Conservation (phyloP, 1,140 invertebrate genomes). For the Diabrotica undecimpunctata region DNA sequence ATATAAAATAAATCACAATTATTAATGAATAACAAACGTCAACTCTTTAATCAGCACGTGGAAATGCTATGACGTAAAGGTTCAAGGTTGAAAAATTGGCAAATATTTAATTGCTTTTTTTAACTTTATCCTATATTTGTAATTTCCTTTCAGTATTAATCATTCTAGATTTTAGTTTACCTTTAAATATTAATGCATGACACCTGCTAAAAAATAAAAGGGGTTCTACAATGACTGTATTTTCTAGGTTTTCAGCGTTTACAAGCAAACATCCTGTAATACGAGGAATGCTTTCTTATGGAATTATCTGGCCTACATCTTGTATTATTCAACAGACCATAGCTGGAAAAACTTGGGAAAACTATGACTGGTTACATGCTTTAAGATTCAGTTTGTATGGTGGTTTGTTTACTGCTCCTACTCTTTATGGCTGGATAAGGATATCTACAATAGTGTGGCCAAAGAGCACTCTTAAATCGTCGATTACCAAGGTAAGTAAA, state of each 20-base stretch:
- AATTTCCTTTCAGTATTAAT: background rate
- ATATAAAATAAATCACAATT: too few species aligned
- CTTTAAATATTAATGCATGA: background rate
- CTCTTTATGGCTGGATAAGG: slow-evolving; percentile 66
- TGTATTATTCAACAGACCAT: slow-evolving; percentile 50
- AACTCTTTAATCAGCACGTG: background rate
- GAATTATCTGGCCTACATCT: slow-evolving; percentile 46
- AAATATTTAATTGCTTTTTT: background rate
- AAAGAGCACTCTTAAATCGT: slow-evolving; percentile 57
- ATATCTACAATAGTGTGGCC: slow-evolving; percentile 63
- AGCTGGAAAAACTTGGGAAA: slow-evolving; percentile 53
- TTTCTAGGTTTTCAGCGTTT: slow-evolving; percentile 41
- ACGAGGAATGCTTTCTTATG: slow-evolving; percentile 69
- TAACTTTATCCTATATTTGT: background rate
- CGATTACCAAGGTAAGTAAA: slow-evolving; percentile 61
- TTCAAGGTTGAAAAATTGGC: background rate
- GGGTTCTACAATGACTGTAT: slow-evolving; percentile 29
- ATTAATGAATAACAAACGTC: too few species aligned
- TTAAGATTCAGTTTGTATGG: slow-evolving; percentile 67
- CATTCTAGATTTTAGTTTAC: background rate
- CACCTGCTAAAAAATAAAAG: slow-evolving; percentile 15
- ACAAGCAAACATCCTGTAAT: slow-evolving; percentile 53
- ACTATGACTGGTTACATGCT: slow-evolving; percentile 58
- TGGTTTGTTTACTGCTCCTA: slow-evolving; percentile 66
- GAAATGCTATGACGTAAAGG: background rate